A percentile compares a stretch with the other conserved stretches of the same genome.
These are phyloP conservation scores for Mixornis gularis DNA, from an alignment of 2,113 vertebrate species.

Conservation along the genomic window DNA sequence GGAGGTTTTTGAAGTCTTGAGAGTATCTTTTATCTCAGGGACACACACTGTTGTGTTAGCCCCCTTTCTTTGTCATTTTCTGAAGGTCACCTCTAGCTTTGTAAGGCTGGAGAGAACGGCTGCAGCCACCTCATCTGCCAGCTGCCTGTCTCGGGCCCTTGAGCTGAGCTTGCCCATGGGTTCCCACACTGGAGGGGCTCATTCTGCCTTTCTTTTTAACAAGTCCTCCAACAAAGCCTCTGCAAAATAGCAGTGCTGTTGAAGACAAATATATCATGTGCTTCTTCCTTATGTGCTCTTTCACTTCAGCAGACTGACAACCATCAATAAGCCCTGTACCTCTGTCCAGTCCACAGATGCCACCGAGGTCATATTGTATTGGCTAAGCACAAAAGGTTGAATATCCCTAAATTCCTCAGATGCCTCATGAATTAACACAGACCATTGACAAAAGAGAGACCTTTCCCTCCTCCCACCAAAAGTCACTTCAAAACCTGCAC, in stretches of 20 bases:
- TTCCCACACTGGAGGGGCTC: not conserved
- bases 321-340: not conserved
- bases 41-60: not conserved
- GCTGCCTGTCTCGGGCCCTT: fast-evolving
- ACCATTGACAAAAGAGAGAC: constrained; percentile 48
- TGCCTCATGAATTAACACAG: constrained; percentile 64
- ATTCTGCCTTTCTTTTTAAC: not conserved
- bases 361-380: constrained; percentile 12
- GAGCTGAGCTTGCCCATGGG: fast-evolving
- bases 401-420: constrained; percentile 62
- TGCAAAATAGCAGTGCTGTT: not conserved
- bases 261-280: not conserved
- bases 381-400: constrained; percentile 54
- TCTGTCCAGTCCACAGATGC: not conserved
- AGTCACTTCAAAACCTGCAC: constrained; percentile 62
- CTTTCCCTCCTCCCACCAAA: not conserved
- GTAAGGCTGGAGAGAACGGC: not conserved
- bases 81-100: not conserved
- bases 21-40: not conserved
- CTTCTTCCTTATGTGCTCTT: not conserved
- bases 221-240: not conserved
- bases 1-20: constrained; percentile 31
- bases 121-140: not conserved
- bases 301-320: constrained; percentile 11
- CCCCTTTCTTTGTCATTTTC: not conserved